Evolutionary conservation across 2,113 vertebrate species (phyloP), one percentile per base, ranked within the genome.

Genomic region (Chroicocephalus ridibundus): DNA sequence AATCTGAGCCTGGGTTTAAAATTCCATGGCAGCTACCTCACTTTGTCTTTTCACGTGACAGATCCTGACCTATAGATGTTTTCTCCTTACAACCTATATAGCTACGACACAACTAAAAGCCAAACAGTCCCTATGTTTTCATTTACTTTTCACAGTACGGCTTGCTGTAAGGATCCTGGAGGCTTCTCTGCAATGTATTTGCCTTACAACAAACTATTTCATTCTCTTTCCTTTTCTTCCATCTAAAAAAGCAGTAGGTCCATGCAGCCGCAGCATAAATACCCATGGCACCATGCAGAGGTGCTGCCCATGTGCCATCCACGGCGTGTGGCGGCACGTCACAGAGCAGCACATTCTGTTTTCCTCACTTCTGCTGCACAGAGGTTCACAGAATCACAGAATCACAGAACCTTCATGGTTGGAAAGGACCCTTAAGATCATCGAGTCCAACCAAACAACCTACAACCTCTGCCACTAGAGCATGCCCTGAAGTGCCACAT

Each of bases 271-370:
- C 4, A 7, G 46, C 26, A 36, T 31, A 44, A 76, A 57, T 16
- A 47, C 6, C 44, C 0, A 0, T 52, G 57, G 40, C 34, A 46
- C 31, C 16, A 34, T 0, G 0, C 47, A 6, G 1, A 18, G 22
- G n/a, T 52, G 20, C 40, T 66, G 57, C 31, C 64, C n/a, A 4
- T 1, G 3, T 3, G 1, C 62, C 47, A 22, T 34, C 47, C 26
- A 29, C 0, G 0, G 47, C 51, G 47, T 6, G 3, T 0, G 2
- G 68, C 2, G 5, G 40, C 58, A 82, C 24, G 40, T 51, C 1
- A 0, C 66, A 52, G 77, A 65, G 74, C 44, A 94, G 40, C 34
- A 49, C 5, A 0, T 3, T 22, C 46, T 8, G 1, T 52, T 91
- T 61, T 80, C 90, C 42, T 93, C 60, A 46, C 83, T 94, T 86